A percentile compares a stretch with the other conserved stretches of the same genome.
These are phyloP conservation scores for Diloba caeruleocephala DNA, from an alignment of 2,888 invertebrate genomes.

Conservation along the genomic window DNA sequence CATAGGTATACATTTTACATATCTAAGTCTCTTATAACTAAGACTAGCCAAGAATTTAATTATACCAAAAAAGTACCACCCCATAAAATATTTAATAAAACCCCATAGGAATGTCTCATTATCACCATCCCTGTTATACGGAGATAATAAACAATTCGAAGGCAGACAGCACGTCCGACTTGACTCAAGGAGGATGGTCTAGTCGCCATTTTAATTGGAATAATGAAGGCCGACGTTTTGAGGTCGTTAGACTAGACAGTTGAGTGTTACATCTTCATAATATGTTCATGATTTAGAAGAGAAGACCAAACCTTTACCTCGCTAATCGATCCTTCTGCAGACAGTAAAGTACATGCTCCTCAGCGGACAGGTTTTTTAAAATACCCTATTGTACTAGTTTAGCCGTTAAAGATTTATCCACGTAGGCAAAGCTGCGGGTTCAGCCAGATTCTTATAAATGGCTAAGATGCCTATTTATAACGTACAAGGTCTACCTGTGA, in stretches of 20 bases:
- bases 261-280: conserved; percentile 1
- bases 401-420: too few species aligned
- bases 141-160: conserved; percentile 47
- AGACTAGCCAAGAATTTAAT: conserved; percentile 37
- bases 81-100: conserved; percentile 39
- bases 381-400: too few species aligned
- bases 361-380: too few species aligned
- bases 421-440: too few species aligned
- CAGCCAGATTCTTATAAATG: too few species aligned
- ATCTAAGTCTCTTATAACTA: conserved; percentile 5
- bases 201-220: conserved; percentile 57
- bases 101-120: conserved; percentile 49
- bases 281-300: not conserved
- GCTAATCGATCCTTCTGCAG: too few species aligned
- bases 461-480: too few species aligned
- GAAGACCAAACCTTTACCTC: too few species aligned
- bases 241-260: conserved; percentile 11
- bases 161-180: conserved; percentile 45
- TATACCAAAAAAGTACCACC: conserved; percentile 15
- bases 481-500: too few species aligned
- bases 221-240: conserved; percentile 41
- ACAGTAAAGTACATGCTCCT: too few species aligned
- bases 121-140: conserved; percentile 30
- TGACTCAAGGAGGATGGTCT: conserved; percentile 23
- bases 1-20: too few species aligned